Percentiles rank a stretch among this genome's conserved stretches.
Conservation (phyloP, 92 coral and sea anemone species). For the Hydrozoanthus gracilis region DNA sequence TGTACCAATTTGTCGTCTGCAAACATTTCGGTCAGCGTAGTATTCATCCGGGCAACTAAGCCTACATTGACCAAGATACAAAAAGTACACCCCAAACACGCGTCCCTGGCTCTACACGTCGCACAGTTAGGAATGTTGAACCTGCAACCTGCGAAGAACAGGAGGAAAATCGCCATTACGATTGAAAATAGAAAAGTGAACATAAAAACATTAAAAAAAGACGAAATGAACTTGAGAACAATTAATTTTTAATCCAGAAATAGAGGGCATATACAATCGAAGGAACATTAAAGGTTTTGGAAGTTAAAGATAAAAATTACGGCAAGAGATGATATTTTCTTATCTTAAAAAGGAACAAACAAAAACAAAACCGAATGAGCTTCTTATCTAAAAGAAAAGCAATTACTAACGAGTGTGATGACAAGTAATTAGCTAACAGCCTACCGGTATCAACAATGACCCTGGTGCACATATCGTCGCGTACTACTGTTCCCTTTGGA, state of each 20-base stretch:
- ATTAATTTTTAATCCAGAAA: not conserved
- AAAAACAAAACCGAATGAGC: not conserved
- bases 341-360: too few species aligned
- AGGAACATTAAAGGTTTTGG: too few species aligned
- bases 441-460: not conserved
- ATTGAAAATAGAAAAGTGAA: not conserved
- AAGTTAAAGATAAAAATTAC: too few species aligned
- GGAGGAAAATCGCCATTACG: not conserved
- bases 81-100: too few species aligned
- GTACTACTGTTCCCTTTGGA: not conserved
- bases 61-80: not conserved
- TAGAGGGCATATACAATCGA: not conserved
- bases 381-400: too few species aligned
- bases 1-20: not conserved
- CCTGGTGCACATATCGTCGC: not conserved
- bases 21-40: not conserved
- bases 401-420: not conserved
- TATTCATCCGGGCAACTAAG: constrained; percentile 9
- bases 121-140: not conserved
- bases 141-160: not conserved
- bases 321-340: too few species aligned
- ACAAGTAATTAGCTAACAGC: not conserved
- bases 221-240: not conserved
- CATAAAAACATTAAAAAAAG: not conserved
- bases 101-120: too few species aligned